phyloP scores from a whole-genome alignment of 2,888 invertebrate genomes.

The Cataglyphis rosenhaueri region DNA sequence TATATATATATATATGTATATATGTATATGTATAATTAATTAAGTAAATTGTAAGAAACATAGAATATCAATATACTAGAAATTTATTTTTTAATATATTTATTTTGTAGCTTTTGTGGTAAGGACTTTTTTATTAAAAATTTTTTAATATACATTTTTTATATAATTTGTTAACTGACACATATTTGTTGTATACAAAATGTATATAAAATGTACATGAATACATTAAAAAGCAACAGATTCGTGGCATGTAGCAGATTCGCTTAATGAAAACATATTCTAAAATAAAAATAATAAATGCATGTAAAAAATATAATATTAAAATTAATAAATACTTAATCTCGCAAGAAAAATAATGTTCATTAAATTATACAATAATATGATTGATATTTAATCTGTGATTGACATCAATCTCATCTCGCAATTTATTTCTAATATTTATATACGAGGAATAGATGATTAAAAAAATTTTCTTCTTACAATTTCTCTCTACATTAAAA shows the following conservation, averaged over 20 bases:
- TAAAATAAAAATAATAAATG: not conserved
- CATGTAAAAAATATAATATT: not conserved
- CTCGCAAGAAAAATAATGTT: not conserved
- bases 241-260: slow-evolving; percentile 15
- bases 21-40: no score
- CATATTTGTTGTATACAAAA: not conserved
- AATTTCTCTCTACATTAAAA: not conserved
- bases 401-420: slow-evolving; percentile 24
- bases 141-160: not conserved
- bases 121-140: not conserved
- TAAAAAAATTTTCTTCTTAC: not conserved
- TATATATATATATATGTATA: not conserved
- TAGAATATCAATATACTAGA: not conserved
- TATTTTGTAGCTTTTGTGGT: not conserved
- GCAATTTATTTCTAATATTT: slow-evolving; percentile 26
- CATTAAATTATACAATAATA: not conserved
- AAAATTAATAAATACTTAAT: not conserved
- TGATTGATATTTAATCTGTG: slow-evolving; percentile 32
- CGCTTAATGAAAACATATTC: not conserved
- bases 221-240: not conserved
- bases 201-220: slow-evolving; percentile 5
- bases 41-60: no score
- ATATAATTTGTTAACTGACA: not conserved
- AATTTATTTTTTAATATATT: not conserved
- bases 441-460: slow-evolving; percentile 6